Evolutionary conservation across 2,113 vertebrate genomes (phyloP).

Genomic region (Nannospalax galili): DNA sequence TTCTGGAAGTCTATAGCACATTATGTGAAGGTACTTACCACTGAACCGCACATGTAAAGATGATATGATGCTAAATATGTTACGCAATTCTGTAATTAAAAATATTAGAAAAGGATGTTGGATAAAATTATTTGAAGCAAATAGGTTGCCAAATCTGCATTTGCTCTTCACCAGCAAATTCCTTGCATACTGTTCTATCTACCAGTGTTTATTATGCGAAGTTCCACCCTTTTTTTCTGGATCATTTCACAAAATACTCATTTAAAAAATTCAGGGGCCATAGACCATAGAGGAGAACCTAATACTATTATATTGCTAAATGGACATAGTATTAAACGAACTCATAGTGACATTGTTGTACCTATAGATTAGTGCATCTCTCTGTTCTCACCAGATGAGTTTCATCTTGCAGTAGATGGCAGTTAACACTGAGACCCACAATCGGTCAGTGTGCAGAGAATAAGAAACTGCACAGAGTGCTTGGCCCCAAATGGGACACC

Average conservation of each 20-base stretch:
- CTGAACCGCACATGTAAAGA: background rate
- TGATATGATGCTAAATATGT: background rate
- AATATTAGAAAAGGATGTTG: background rate
- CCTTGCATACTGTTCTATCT: background rate
- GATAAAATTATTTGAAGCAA: background rate
- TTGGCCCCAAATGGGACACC: no score
- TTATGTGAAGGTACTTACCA: background rate
- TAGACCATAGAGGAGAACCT: no score
- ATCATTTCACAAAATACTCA: slow-evolving; percentile 22
- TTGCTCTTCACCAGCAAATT: background rate
- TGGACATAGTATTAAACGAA: no score
- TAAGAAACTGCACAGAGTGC: no score
- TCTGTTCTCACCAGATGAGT: no score
- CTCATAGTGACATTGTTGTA: no score
- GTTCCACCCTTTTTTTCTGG: background rate
- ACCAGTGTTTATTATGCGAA: background rate
- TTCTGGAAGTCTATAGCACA: background rate
- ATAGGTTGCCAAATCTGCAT: background rate
- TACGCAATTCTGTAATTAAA: background rate
- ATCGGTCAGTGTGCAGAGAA: no score
- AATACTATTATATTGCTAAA: no score
- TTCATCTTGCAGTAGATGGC: no score
- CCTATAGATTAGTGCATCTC: no score
- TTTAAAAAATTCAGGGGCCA: background rate
- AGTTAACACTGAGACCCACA: no score